Base-by-base conservation (phyloP, 2,113 vertebrate genomes). In the Pipa parva region DNA sequence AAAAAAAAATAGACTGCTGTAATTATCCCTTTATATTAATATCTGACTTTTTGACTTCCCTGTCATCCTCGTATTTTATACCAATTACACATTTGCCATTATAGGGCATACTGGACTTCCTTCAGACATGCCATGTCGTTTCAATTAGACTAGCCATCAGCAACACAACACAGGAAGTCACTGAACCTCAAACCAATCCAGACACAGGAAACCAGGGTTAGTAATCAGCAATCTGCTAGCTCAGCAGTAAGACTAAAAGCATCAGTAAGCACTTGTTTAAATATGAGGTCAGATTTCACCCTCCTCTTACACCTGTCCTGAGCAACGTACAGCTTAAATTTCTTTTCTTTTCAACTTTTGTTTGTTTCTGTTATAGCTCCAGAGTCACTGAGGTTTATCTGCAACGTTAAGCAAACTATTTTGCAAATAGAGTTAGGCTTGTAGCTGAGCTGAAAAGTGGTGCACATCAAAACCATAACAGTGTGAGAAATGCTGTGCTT, bases 121-220 rank as follows among this genome's bases (percentile, higher is more conserved):
- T 74, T 72, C 72, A 77, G 72, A 78, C 75, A 79, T 70, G 45
- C 83, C 85, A 86, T 83, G 80, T 86, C 83, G 74, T 89, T 90
- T 85, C 83, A 89, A 88, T 88, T 88, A 89, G 73, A 61, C 78
- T 78, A 63, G 75, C 74, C 77, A 78, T 77, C 78, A 77, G 78
- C 78, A 73, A 71, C 77, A 73, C 64, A 81, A 83, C 80, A 85
- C 83, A 89, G 87, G 88, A 90, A 89, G 87, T 81, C 80, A 6
- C 56, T 51, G 65, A 81, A 85, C 78, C 84, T 87, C 86, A 89
- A 87, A 82, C 79, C 82, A 79, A 63, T 71, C 83, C 86, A 88
- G 87, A 89, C 80, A 76, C 84, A 80, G 85, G 88, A 87, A 87
- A 86, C 83, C 74, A 68, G 79, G 78, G 77, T 83, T 83, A 88